Evolutionary conservation across 2,888 invertebrate genomes (phyloP), one percentile per base, ranked within the genome.

Genomic region (Agrilus mali): DNA sequence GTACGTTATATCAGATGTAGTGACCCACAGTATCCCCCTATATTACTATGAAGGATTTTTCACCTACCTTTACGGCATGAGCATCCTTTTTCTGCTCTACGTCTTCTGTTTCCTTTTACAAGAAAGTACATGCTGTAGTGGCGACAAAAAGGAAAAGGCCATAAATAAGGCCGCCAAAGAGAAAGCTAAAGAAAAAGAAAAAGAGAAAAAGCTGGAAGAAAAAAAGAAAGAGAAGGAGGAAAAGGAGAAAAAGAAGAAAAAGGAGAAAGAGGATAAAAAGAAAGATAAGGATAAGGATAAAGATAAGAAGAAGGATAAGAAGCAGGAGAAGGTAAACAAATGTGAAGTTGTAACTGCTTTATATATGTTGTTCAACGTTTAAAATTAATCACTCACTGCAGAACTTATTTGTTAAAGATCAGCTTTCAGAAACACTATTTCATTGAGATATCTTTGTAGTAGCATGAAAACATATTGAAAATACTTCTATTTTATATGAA

Each of bases 41-140:
- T 85, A 86, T 69, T 93, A 90, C 73, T 93, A 90, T 70, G 92
- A 93, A 77, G 90, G 89, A 55, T 90, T 92, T 76, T 93, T 92
- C 75, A 89, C 90, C 51, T 93, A 92, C 71, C 75, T 93, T 50
- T 93, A 92, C 69, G 88, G 90, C 60, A 82, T 85, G 73, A 90
- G 90, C 72, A 89, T 93, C 68, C 73, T 92, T 58, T 93, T 93
- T 73, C 77, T 93, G 63, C 75, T 92, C 55, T 93, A 92, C 73
- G 90, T 92, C 54, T 92, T 92, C 77, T 89, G 90, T 73, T 92
- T 92, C 76, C 76, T 93, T 58, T 78, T 92, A 55, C 90, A 89
- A 77, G 89, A 90, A 65, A 88, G 86, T 67, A 77, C 85, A 50
- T 88, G 88, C 70, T 88, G 88, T 69, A 80, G 80, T 54, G 81